Evolutionary conservation across 2,797 vertebrate species (phyloP).

Genomic region (Hypotaenidia philippensis): DNA sequence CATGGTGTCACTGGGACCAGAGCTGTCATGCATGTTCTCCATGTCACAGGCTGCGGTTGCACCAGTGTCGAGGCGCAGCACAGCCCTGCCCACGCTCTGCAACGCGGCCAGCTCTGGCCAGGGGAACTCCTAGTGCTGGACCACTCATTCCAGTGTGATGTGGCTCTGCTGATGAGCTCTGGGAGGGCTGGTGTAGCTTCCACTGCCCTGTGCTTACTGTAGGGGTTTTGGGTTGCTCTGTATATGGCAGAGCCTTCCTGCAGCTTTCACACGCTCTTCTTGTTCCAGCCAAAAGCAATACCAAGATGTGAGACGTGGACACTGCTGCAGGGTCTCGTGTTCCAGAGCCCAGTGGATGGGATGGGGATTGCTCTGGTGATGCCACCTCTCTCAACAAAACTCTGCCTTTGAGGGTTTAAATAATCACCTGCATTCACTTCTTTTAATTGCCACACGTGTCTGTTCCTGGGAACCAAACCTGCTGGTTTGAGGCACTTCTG

Average conservation of each 20-base stretch:
- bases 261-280: neutral
- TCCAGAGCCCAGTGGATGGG: accelerated
- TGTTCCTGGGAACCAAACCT: neutral
- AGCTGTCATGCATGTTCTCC: accelerated
- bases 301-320: accelerated
- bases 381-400: neutral
- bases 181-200: neutral
- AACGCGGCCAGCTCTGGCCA: accelerated
- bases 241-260: neutral
- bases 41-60: neutral
- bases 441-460: accelerated
- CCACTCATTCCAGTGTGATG: neutral
- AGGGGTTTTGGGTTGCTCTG: neutral
- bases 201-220: neutral
- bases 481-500: too few species aligned
- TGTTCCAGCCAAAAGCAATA: neutral
- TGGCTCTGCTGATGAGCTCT: neutral
- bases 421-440: neutral
- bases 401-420: neutral
- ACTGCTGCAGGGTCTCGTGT: neutral
- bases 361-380: neutral
- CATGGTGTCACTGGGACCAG: neutral
- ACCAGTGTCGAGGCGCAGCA: accelerated
- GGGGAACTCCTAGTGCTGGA: neutral
- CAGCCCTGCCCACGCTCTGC: accelerated